Evolutionary conservation across 2,888 invertebrate genomes (phyloP).

Genomic region (Galerucella calmariensis): DNA sequence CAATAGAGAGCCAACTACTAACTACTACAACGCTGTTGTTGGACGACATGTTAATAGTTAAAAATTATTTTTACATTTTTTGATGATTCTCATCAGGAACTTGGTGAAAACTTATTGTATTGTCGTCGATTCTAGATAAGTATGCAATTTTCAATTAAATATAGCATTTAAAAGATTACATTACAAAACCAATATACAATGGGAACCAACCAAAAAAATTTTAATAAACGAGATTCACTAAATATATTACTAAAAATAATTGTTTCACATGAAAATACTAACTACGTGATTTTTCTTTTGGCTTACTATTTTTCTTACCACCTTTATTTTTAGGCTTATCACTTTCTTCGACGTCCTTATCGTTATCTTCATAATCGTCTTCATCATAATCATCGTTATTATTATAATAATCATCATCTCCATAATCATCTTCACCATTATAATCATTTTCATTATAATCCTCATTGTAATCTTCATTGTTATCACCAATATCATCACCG

Average conservation of each 20-base stretch:
- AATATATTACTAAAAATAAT: background rate
- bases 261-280: background rate
- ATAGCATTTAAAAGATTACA: no score
- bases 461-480: background rate
- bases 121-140: no score
- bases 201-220: background rate
- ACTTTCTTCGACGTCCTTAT: constrained; percentile 6
- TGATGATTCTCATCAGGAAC: no score
- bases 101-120: no score
- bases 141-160: no score
- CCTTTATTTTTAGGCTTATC: background rate
- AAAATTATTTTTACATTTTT: no score
- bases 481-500: background rate
- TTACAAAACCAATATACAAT: no score
- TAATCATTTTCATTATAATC: constrained; percentile 3
- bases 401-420: constrained; percentile 1
- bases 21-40: no score
- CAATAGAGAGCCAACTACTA: no score
- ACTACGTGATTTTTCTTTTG: background rate
- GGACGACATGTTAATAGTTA: no score
- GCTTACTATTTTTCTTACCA: background rate
- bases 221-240: background rate
- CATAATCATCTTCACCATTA: background rate
- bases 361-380: background rate
- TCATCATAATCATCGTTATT: background rate